Evolutionary conservation across 2,888 invertebrate genomes (phyloP).

Genomic region (Leptothorax acervorum): DNA sequence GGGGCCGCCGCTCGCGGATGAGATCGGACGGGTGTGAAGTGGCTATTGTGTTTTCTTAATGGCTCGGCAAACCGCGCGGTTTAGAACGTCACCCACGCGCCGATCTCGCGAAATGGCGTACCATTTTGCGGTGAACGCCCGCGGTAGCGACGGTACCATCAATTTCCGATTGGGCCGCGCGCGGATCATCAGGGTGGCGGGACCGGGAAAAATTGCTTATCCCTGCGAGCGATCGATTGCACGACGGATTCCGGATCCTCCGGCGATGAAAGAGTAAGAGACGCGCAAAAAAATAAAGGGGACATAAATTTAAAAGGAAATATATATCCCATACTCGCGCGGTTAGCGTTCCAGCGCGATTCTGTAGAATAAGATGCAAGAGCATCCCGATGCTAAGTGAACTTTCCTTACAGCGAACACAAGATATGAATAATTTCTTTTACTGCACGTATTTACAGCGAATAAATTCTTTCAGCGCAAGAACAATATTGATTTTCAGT

Average conservation of each 20-base stretch:
- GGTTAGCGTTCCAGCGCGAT: slow-evolving; percentile 13
- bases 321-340: not conserved
- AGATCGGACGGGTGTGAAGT: slow-evolving; percentile 54
- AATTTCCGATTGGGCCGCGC: slow-evolving; percentile 58
- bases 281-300: not conserved
- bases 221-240: slow-evolving; percentile 53
- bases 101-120: slow-evolving; percentile 68
- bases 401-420: not conserved
- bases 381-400: not conserved
- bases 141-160: slow-evolving; percentile 54
- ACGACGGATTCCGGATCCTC: slow-evolving; percentile 28
- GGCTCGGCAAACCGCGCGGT: slow-evolving; percentile 70
- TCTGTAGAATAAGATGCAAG: not conserved
- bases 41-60: slow-evolving; percentile 78
- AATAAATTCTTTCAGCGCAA: not conserved
- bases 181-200: slow-evolving; percentile 31
- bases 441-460: not conserved
- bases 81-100: slow-evolving; percentile 46
- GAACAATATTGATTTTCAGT: not conserved
- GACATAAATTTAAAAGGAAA: slow-evolving; percentile 19
- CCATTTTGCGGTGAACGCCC: slow-evolving; percentile 65
- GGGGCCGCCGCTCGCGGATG: slow-evolving; percentile 43
- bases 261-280: not conserved
- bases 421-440: not conserved
- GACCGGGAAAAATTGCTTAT: slow-evolving; percentile 32